Conservation (phyloP, 92 coral and sea anemone genomes). For the Epizoanthus fatuus region DNA sequence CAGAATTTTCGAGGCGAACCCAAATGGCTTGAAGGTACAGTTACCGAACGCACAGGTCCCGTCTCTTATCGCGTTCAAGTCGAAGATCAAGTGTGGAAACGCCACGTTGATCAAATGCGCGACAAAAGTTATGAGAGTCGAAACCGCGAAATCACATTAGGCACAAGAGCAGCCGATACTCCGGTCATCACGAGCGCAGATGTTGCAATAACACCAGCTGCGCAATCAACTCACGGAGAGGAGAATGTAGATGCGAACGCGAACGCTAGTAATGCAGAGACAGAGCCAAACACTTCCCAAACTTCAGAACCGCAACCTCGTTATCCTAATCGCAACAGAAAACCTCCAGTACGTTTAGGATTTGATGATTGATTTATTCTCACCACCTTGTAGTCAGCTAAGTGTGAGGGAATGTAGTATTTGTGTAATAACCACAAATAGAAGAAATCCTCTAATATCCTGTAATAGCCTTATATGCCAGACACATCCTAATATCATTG, state of each 20-base stretch:
- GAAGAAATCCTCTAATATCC: no score
- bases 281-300: not conserved
- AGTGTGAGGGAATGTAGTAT: conserved; percentile 5
- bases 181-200: no score
- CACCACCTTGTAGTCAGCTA: not conserved
- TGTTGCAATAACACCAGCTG: no score
- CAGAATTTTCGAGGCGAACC: conserved; percentile 53
- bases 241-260: not conserved
- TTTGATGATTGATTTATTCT: not conserved
- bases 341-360: not conserved
- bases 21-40: conserved; percentile 51
- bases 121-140: not conserved
- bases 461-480: no score
- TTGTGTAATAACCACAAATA: not conserved
- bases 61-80: conserved; percentile 66
- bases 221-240: not conserved
- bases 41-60: conserved; percentile 48
- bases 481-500: no score
- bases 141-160: no score
- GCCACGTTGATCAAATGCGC: conserved; percentile 37
- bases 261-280: not conserved
- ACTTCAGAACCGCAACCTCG: not conserved
- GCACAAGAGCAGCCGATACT: no score
- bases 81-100: conserved; percentile 59
- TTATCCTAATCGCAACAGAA: conserved; percentile 12